Conservation (phyloP, 2,888 invertebrate genomes). For the Bugula neritina region DNA sequence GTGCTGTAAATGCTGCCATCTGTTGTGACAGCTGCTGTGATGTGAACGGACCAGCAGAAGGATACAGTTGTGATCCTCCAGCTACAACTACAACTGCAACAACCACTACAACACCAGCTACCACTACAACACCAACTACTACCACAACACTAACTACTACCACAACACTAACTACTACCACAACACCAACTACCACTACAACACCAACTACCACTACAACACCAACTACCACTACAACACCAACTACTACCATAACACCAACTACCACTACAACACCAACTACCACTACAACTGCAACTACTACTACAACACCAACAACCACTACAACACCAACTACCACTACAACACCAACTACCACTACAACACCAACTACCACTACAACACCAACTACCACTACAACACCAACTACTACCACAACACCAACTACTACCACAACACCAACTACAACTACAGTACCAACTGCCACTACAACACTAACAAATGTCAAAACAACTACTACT, state of each 20-base stretch:
- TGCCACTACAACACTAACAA: background rate
- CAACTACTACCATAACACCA: slow-evolving; percentile 6
- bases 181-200: background rate
- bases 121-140: background rate
- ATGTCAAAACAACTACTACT: background rate
- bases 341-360: slow-evolving; percentile 4
- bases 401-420: background rate
- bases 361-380: background rate
- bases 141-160: background rate
- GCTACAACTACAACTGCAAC: background rate
- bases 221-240: background rate
- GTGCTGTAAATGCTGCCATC: background rate
- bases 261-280: background rate
- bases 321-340: background rate
- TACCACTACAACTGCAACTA: slow-evolving; percentile 7
- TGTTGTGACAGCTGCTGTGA: background rate
- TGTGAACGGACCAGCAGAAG: background rate
- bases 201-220: background rate
- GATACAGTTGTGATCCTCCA: background rate
- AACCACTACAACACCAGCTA: background rate
- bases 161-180: background rate
- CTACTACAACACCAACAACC: background rate
- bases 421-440: background rate
- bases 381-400: background rate
- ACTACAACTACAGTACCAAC: background rate